Percentiles rank a stretch among this genome's conserved stretches.
phyloP scores from a whole-genome alignment of 2,113 vertebrate species.

The Oryctolagus cuniculus region mOryCun1.1 NC_091432.1:193093501-193094000 shows the following conservation, averaged over 20 bases:
- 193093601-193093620: background rate
- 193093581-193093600: background rate
- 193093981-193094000: background rate
- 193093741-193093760: background rate
- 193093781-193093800: background rate
- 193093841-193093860: background rate
- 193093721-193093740: background rate
- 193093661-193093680: background rate
- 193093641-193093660: background rate
- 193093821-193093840: background rate
- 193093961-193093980: constrained; percentile 41
- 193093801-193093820: background rate
- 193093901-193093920: constrained; percentile 6
- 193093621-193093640: background rate
- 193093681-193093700: background rate
- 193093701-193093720: background rate
- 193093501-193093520: background rate
- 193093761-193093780: background rate
- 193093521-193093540: background rate
- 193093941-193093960: background rate
- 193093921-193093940: constrained; percentile 40
- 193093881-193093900: background rate
- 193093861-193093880: background rate
- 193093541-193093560: background rate
- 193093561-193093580: background rate